A percentile compares a stretch with the other conserved stretches of the same genome.
phyloP scores from a whole-genome alignment of 2,888 invertebrate genomes.

The Steromphala cineraria region DNA sequence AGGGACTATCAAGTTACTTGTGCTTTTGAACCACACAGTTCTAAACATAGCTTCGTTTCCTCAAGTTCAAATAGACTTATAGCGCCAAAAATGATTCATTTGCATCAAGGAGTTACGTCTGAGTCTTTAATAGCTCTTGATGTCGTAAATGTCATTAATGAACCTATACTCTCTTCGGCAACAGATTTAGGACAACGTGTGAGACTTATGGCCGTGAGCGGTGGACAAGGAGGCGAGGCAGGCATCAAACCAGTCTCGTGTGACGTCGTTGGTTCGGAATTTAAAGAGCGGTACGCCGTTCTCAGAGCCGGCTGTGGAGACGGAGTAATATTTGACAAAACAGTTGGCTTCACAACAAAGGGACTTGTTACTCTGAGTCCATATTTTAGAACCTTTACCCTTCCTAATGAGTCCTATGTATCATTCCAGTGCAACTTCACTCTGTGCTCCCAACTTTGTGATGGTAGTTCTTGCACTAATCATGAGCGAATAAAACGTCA shows the following conservation, averaged over 20 bases:
- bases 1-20: neutral
- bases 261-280: neutral
- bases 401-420: neutral
- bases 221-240: neutral
- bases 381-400: neutral
- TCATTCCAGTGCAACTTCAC: neutral
- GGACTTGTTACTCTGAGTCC: neutral
- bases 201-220: neutral
- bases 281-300: neutral
- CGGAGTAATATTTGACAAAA: neutral
- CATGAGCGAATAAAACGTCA: neutral
- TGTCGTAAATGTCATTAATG: neutral
- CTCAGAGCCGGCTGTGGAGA: constrained; percentile 15
- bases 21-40: neutral
- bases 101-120: neutral
- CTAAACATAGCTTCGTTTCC: neutral
- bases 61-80: neutral
- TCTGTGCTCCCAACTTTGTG: neutral
- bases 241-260: neutral
- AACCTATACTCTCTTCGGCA: neutral
- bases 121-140: neutral
- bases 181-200: neutral
- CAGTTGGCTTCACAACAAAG: neutral
- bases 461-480: neutral
- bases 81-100: neutral